These are phyloP conservation scores for Taxidea taxus DNA, from an alignment of 2,113 vertebrate genomes.

Conservation along the genomic window DNA sequence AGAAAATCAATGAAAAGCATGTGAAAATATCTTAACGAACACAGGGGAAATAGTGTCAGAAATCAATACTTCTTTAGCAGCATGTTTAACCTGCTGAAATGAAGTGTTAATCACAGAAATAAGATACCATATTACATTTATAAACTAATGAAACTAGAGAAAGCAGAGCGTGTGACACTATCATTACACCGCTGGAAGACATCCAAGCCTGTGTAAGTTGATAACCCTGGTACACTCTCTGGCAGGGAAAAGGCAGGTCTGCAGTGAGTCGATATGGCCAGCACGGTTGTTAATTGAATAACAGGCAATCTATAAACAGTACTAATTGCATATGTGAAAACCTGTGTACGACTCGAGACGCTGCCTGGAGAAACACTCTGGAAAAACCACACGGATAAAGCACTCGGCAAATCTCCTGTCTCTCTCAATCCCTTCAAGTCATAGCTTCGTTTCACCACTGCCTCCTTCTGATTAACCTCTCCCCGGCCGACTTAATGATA, in stretches of 20 bases:
- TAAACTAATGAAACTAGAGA: constrained; percentile 89
- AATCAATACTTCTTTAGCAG: constrained; percentile 83
- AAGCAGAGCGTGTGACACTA: constrained; percentile 85
- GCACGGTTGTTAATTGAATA: constrained; percentile 82
- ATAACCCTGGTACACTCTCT: constrained; percentile 86
- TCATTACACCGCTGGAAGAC: constrained; percentile 88
- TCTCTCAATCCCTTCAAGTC: constrained; percentile 55
- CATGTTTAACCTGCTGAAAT: constrained; percentile 84
- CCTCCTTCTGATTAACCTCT: neutral
- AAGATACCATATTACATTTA: constrained; percentile 85
- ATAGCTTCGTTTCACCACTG: neutral
- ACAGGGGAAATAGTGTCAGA: constrained; percentile 79
- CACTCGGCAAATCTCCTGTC: constrained; percentile 19
- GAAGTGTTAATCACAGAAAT: constrained; percentile 89
- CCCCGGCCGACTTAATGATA: constrained; percentile 37
- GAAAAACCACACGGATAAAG: constrained; percentile 51
- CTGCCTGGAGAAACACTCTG: constrained; percentile 49
- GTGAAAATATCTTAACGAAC: constrained; percentile 82
- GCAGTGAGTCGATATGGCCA: constrained; percentile 83
- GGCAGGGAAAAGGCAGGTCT: constrained; percentile 87
- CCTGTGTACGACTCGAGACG: constrained; percentile 74
- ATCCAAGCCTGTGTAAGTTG: constrained; percentile 88
- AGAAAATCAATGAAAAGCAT: constrained; percentile 75
- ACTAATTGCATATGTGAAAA: constrained; percentile 83
- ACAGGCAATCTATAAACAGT: constrained; percentile 86